Base-by-base conservation (phyloP, 2,113 vertebrate genomes). In the Circaetus cinerascens region DNA sequence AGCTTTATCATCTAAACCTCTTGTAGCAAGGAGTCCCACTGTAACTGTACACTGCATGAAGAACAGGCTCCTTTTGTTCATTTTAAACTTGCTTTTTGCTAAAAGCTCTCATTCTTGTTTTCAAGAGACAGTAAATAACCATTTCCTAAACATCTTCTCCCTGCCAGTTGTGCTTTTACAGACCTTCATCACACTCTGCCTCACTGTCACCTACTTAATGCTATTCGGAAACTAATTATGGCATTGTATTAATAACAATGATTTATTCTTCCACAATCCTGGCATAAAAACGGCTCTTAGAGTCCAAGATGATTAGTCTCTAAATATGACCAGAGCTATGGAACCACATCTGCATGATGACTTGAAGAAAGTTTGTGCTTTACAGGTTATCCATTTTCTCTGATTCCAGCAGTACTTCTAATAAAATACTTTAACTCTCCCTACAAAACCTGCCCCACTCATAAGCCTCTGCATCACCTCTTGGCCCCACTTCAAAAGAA, bases 401-500 rank as follows among this genome's bases (percentile, higher is more conserved):
- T 27, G 55, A 95, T 63, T 91, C 34, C 6, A 76, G 40, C 48
- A 53, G 75, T 66, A 60, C 62, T 68, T 75, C 81, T 60, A 85
- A 87, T 53, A 88, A 95, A 93, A 51, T 27, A 32, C 30, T 86
- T 87, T 3, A 68, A 85, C 60, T 66, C 81, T 91, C 69, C 90
- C 81, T 76, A 55, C 69, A 82, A 78, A 93, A 75, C 34, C 15
- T 60, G 76, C 43, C 76, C 40, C 1, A 15, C 32, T 82, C n/a
- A n/a, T 22, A 89, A 78, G 62, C 62, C 53, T 76, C 74, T 60
- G 45, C 92, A 90, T 91, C 93, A 93, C 66, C 81, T 72, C 92
- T 75, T 95, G 95, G 96, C 93, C 66, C 9, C n/a, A 60, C 84
- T 95, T 96, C 96, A 95, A 91, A 96, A 64, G 77, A 85, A 94